Evolutionary conservation across 2,113 vertebrate species (phyloP).

Genomic region (Lophura nycthemera): DNA sequence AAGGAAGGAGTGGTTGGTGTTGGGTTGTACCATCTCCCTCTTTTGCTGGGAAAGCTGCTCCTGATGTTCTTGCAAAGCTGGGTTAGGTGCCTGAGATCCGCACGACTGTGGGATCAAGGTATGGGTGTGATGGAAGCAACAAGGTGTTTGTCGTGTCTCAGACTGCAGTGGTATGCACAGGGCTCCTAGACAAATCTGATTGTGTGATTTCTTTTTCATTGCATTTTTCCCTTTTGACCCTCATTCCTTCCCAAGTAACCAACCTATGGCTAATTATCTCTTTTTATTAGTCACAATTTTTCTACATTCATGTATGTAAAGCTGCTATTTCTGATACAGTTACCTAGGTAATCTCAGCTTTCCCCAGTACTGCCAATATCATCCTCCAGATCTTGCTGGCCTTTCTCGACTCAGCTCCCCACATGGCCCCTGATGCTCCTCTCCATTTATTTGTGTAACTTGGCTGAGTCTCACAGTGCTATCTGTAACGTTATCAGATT

Average conservation of each 20-base stretch:
- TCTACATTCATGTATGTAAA: not conserved
- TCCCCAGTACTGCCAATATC: not conserved
- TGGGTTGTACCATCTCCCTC: not conserved
- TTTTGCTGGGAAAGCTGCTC: not conserved
- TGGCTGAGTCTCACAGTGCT: not conserved
- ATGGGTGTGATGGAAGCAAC: not conserved
- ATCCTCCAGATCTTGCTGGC: not conserved
- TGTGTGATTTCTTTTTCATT: not conserved
- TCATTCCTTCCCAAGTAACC: not conserved
- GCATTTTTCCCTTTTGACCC: not conserved
- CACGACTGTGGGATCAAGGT: not conserved
- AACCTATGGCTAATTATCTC: no score
- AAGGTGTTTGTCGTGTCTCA: not conserved
- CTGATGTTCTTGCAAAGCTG: not conserved
- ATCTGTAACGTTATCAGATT: not conserved
- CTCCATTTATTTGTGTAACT: no score
- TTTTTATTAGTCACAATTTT: not conserved
- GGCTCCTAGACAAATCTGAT: fast-evolving
- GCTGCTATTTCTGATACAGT: not conserved
- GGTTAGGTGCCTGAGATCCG: not conserved
- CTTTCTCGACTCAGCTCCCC: not conserved
- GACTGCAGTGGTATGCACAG: not conserved
- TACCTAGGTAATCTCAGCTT: not conserved
- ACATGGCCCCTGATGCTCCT: not conserved
- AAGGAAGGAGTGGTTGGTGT: not conserved